A percentile compares a stretch with the other conserved stretches of the same genome.
These are phyloP conservation scores for Peromyscus aztecus DNA, from an alignment of 2,797 vertebrate genomes.

Conservation along the genomic window DNA sequence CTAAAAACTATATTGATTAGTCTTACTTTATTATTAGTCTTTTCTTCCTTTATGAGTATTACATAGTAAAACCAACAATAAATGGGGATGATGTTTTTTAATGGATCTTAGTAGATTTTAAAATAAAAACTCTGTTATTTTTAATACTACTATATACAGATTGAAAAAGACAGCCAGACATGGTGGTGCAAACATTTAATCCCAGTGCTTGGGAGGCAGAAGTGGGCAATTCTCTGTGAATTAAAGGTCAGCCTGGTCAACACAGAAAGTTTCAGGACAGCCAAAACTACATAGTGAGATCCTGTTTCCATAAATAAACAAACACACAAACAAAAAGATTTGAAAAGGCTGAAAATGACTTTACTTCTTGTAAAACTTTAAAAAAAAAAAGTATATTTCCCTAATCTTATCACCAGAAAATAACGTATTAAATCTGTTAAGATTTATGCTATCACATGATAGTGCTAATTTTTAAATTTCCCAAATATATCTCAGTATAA, in stretches of 20 bases:
- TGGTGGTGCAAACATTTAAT: neutral
- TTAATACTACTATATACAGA: conserved; percentile 5
- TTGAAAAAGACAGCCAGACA: neutral
- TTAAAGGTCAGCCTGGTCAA: neutral
- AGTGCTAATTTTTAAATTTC: conserved; percentile 40
- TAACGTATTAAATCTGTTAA: conserved; percentile 16
- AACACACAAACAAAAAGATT: neutral
- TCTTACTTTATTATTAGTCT: neutral
- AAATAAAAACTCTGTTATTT: conserved; percentile 35
- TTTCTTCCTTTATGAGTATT: conserved; percentile 8
- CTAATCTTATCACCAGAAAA: conserved; percentile 40
- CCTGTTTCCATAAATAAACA: neutral
- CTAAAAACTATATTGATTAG: conserved; percentile 44
- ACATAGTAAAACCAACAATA: neutral
- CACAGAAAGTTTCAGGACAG: neutral
- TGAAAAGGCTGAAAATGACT: conserved; percentile 17
- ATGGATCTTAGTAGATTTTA: neutral
- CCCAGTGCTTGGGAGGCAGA: neutral
- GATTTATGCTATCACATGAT: neutral
- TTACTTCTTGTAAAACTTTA: conserved; percentile 37
- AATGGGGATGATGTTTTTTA: conserved; percentile 12
- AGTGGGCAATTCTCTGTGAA: neutral
- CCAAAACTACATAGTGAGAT: neutral
- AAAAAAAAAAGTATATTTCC: conserved; percentile 33
- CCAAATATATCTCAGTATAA: conserved; percentile 19